A percentile compares a stretch with the other conserved stretches of the same genome.
These are phyloP conservation scores for Aspidoscelis tigris DNA, from an alignment of 2,113 vertebrate genomes.

Conservation along the genomic window DNA sequence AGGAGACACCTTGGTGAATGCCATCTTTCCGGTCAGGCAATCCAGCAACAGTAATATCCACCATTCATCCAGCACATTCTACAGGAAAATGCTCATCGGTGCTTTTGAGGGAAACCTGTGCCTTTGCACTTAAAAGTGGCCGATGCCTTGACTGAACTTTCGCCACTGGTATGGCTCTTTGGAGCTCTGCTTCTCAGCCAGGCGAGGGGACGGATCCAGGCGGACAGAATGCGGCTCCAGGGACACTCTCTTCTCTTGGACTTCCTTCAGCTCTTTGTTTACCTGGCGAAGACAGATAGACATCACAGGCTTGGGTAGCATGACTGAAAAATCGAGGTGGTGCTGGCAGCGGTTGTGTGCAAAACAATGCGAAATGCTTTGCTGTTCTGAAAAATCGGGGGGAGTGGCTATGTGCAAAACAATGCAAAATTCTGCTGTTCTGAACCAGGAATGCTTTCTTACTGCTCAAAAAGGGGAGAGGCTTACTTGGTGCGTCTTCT, in stretches of 20 bases:
- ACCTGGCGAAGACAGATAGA: neutral
- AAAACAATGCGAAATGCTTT: too few species aligned
- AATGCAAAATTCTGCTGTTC: neutral
- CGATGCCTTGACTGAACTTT: neutral
- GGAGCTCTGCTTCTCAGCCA: neutral
- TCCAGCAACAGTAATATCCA: too few species aligned
- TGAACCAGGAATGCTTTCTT: too few species aligned
- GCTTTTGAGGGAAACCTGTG: too few species aligned
- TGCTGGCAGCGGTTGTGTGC: too few species aligned
- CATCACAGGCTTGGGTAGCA: neutral
- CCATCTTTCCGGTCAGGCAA: too few species aligned
- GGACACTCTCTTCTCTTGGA: neutral
- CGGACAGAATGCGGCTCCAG: neutral
- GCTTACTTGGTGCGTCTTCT: neutral
- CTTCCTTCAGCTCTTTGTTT: neutral
- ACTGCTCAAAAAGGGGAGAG: too few species aligned
- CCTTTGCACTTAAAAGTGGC: neutral
- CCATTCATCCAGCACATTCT: too few species aligned
- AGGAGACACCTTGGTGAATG: too few species aligned
- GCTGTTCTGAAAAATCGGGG: neutral
- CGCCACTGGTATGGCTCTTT: neutral
- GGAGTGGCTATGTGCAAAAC: too few species aligned
- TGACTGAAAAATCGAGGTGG: too few species aligned
- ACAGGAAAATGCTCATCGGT: too few species aligned
- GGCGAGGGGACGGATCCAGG: neutral